A percentile compares a stretch with the other conserved stretches of the same genome.
Conservation (phyloP, 2,113 vertebrate species). For the Mandrillus leucophaeus region DNA sequence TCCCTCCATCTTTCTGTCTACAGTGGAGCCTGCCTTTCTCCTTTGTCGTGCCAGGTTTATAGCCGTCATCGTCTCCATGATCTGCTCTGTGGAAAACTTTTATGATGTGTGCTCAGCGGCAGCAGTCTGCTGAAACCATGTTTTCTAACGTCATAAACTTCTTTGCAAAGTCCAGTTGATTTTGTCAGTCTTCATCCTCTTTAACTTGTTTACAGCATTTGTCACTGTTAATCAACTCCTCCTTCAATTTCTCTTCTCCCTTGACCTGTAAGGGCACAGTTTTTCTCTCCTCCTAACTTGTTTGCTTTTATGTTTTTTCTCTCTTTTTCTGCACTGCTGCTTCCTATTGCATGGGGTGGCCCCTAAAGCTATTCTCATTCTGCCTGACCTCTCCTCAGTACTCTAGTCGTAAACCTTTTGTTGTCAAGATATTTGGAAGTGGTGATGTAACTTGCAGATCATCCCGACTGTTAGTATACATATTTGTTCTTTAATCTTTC, state of each 20-base stretch:
- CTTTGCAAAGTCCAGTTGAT: not conserved
- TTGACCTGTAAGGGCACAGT: not conserved
- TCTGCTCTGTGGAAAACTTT: not conserved
- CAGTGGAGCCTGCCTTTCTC: not conserved
- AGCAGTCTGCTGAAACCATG: not conserved
- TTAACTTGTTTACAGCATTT: not conserved
- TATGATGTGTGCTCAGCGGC: not conserved
- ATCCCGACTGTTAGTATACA: not conserved
- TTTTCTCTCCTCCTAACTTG: not conserved
- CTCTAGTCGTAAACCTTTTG: not conserved
- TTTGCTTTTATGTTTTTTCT: not conserved
- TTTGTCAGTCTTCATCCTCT: not conserved
- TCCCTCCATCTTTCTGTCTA: not conserved
- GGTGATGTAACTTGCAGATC: not conserved
- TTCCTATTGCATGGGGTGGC: not conserved
- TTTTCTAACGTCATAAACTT: not conserved
- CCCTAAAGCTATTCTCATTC: not conserved
- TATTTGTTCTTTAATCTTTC: slow-evolving; percentile 23
- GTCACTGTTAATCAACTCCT: not conserved
- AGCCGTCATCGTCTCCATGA: not conserved
- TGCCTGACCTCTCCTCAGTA: not conserved
- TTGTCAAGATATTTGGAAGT: not conserved
- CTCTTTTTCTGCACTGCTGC: not conserved
- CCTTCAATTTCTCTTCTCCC: not conserved
- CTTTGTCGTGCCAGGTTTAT: not conserved